phyloP scores from a whole-genome alignment of 2,888 invertebrate genomes.

The Agriopis leucophaearia region DNA sequence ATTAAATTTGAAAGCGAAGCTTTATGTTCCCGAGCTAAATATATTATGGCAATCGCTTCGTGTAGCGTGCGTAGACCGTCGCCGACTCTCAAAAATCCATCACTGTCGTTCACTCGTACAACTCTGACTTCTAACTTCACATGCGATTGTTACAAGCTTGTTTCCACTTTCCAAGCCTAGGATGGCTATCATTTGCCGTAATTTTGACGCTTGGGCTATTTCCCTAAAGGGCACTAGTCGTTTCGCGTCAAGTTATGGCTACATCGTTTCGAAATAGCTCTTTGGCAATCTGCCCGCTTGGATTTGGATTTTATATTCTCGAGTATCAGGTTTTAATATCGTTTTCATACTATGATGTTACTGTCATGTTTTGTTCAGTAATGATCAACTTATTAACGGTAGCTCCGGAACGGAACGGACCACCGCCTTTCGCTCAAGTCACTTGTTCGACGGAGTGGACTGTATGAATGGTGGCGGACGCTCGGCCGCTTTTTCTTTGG shows the following conservation, averaged over 20 bases:
- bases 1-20: constrained; percentile 84
- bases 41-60: constrained; percentile 55
- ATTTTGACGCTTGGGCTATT: constrained; percentile 42
- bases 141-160: constrained; percentile 37
- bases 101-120: constrained; percentile 53
- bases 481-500: no score
- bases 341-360: constrained; percentile 33
- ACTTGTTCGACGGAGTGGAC: no score
- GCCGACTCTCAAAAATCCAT: constrained; percentile 62
- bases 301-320: constrained; percentile 38
- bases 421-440: no score
- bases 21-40: constrained; percentile 79
- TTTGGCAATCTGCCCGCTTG: constrained; percentile 47
- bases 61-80: constrained; percentile 61
- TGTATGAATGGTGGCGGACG: no score
- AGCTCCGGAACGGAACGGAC: no score
- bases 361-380: constrained; percentile 15
- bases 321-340: constrained; percentile 43
- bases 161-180: constrained; percentile 27
- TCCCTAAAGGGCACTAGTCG: constrained; percentile 48
- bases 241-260: constrained; percentile 45
- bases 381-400: constrained; percentile 22
- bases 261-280: constrained; percentile 42
- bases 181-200: constrained; percentile 40
- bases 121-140: constrained; percentile 29